Evolutionary conservation across 2,888 invertebrate genomes (phyloP), one percentile per base, ranked within the genome.

Genomic region (Sphecodes monilicornis): DNA sequence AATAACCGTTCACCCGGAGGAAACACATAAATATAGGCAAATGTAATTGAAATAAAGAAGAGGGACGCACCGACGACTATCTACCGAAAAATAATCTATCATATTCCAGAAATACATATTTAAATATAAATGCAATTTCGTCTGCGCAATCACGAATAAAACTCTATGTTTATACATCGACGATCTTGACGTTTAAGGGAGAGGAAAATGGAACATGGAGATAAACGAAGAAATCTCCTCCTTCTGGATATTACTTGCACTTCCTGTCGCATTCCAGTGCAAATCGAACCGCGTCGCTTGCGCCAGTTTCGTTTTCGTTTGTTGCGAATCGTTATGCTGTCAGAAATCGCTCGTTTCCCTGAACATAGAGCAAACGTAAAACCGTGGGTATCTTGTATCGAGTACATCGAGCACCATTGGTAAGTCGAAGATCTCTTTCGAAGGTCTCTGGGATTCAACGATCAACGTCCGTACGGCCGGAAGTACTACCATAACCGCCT

Each of bases 401-500:
- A 77, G 43, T 66, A 79, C 66, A 77, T 74, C 46, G 76, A 77
- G 43, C 57, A 78, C 60, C 71, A 80, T 78, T 85, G 43, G 84
- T 73, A 84, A 89, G 76, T 86, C 78, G 66, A 78, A 87, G 82
- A 92, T 91, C 89, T 91, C 88, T 88, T 92, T 91, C 86, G 86
- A 84, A 86, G 86, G 91, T 91, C 80, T 87, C 77, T 86, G 83
- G 72, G 86, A 86, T 85, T 87, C 87, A 84, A 90, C 90, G 92
- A 91, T 90, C 89, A 86, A 90, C 90, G 90, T 89, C 89, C 84
- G 89, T 78, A 86, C 88, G 90, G 89, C 93, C 93, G 93, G 93
- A 93, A 93, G 91, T 91, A 91, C 89, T 90, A 91, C 91, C 91
- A 92, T 93, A 93, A 92, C 91, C 88, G 91, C 90, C 92, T 93